Percentiles rank a stretch among this genome's conserved stretches.
Evolutionary conservation across 2,888 invertebrate species (phyloP).

Genomic region (Brachycybe producta): DNA sequence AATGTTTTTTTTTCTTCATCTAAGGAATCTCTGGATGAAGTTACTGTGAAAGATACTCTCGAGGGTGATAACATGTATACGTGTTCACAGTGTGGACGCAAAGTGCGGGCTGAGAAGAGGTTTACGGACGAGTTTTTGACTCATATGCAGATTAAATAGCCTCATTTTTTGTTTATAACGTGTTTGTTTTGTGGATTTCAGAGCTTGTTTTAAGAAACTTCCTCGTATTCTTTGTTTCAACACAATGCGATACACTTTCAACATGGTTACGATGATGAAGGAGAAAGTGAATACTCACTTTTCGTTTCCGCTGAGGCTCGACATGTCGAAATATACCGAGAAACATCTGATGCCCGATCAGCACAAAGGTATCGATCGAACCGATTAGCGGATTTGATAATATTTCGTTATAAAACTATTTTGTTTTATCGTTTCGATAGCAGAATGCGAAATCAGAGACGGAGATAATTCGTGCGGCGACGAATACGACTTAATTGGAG

Average conservation of each 20-base stretch:
- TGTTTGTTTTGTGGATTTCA: constrained; percentile 32
- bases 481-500: constrained; percentile 70
- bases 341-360: constrained; percentile 82
- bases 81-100: constrained; percentile 85
- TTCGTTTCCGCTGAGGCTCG: constrained; percentile 80
- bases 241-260: constrained; percentile 93
- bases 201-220: constrained; percentile 84
- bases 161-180: constrained; percentile 4
- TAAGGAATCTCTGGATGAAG: constrained; percentile 84
- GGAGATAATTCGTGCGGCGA: constrained; percentile 20
- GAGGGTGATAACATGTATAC: constrained; percentile 98
- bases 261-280: constrained; percentile 93
- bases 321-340: constrained; percentile 91
- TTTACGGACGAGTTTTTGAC: constrained; percentile 27
- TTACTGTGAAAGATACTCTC: constrained; percentile 90
- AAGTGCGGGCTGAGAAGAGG: constrained; percentile 89
- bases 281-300: constrained; percentile 96
- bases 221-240: constrained; percentile 90
- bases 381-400: no score
- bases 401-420: no score
- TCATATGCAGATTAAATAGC: background rate
- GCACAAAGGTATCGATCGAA: constrained; percentile 49
- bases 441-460: constrained; percentile 15
- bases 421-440: background rate
- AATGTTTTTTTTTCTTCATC: background rate